Evolutionary conservation across 2,797 vertebrate species (phyloP), one percentile per base, ranked within the genome.

Genomic region (Gobionotothen gibberifrons): DNA sequence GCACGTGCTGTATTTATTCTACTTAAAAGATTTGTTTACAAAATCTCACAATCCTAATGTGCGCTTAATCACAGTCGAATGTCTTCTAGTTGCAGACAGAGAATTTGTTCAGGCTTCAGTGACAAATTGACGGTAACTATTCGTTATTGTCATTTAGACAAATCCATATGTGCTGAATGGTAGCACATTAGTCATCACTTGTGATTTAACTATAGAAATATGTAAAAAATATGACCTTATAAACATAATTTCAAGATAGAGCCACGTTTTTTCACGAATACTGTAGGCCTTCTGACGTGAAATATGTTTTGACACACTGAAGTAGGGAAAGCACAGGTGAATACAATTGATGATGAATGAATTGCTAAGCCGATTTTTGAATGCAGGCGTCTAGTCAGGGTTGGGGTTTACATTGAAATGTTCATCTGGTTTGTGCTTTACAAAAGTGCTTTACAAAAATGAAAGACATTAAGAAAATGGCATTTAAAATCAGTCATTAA

Each of bases 11-110:
- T 70, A 75, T 72, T 68, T 69, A 46, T 21, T 72, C 49, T 66
- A 68, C 51, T 83, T 81, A 69, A 66, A 56, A 39, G 42, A 75
- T 79, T 85, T 80, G 69, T 81, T 89, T 81, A 56, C 64, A 81
- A 81, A 80, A 77, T 75, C 77, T 70, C 29, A 22, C 60, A 64
- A 69, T 71, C 21, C 56, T 77, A 83, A 76, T 83, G 69, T 76
- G 82, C 75, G 69, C 70, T 53, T 73, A 86, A 77, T 81, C 68
- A 53, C 44, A 26, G 62, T 58, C 32, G 56, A 78, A 82, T 29
- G 22, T 69, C 55, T 81, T 82, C 22, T 26, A 58, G 65, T 72
- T 70, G 75, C 59, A 54, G 78, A 49, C 64, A 40, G 66, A 52
- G 43, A 63, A 64, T 86, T 80, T 74, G 63, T 62, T 84, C 67